Percentiles rank a stretch among this genome's conserved stretches.
phyloP scores from a whole-genome alignment of 2,797 vertebrate genomes.

The Eremophila alpestris region DNA sequence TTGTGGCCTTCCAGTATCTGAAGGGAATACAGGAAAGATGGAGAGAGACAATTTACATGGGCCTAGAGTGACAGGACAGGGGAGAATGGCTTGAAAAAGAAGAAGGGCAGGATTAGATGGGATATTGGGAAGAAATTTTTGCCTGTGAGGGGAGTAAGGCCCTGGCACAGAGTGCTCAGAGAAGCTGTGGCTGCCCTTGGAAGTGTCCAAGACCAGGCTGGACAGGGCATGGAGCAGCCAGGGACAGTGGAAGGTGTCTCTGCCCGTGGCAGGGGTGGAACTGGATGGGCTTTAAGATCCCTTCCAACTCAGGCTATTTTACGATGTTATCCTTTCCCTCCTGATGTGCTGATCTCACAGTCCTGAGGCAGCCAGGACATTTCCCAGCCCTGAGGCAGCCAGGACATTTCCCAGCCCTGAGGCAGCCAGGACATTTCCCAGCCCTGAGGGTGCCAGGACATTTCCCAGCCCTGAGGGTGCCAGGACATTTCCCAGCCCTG shows the following conservation, averaged over 20 bases:
- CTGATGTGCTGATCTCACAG: background rate
- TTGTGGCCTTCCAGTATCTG: background rate
- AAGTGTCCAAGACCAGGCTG: background rate
- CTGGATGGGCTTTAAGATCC: background rate
- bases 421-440: background rate
- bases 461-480: background rate
- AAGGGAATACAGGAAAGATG: background rate
- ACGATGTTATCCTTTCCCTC: background rate
- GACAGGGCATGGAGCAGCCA: fast-evolving
- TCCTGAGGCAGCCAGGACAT: background rate
- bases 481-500: background rate
- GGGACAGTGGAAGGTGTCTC: fast-evolving
- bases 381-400: background rate
- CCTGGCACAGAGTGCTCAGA: background rate
- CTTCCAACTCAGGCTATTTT: background rate
- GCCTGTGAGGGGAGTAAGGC: background rate
- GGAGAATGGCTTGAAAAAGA: background rate
- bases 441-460: background rate
- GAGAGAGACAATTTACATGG: background rate
- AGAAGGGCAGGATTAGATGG: background rate
- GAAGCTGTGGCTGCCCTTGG: background rate
- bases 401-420: too few relatives aligned
- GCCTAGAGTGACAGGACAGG: background rate
- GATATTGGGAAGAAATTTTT: background rate
- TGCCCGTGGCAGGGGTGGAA: fast-evolving